Percentiles rank a stretch among this genome's conserved stretches.
These are phyloP conservation scores for Eurosta solidaginis DNA, from an alignment of 1,140 invertebrate species.

Conservation along the genomic window DNA sequence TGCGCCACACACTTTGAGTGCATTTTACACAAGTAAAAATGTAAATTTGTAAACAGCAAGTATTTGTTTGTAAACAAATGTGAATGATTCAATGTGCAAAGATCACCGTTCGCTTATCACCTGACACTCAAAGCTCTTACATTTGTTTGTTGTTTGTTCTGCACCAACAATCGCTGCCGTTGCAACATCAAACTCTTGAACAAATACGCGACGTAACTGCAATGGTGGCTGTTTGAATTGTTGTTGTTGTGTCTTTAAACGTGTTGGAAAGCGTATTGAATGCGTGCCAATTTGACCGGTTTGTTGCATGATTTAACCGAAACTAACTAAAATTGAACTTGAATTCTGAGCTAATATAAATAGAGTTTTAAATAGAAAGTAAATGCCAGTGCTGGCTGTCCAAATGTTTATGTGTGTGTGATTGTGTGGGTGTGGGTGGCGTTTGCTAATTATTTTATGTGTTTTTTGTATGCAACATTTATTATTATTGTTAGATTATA, in stretches of 20 bases:
- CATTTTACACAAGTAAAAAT: too few species aligned
- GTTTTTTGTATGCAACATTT: conserved; percentile 2
- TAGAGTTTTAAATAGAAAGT: too few species aligned
- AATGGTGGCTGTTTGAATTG: background rate
- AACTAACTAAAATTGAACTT: conserved; percentile 4
- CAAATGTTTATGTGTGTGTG: too few species aligned
- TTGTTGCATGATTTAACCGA: background rate
- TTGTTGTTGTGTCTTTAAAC: background rate
- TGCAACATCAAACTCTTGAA: background rate
- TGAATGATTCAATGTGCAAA: too few species aligned
- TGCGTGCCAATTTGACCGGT: background rate
- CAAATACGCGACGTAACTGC: background rate
- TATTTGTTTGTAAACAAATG: too few species aligned
- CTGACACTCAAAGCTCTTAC: background rate
- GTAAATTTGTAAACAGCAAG: too few species aligned
- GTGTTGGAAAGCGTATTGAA: background rate
- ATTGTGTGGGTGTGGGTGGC: too few species aligned
- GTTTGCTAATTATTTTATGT: background rate
- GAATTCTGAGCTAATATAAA: too few species aligned
- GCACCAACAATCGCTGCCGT: background rate
- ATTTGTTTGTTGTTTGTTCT: background rate
- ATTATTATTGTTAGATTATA: background rate
- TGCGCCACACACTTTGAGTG: too few species aligned
- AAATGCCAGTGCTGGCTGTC: too few species aligned
- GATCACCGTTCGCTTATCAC: too few species aligned